Base-by-base conservation (phyloP, 2,113 vertebrate species). In the Sturnira hondurensis region DNA sequence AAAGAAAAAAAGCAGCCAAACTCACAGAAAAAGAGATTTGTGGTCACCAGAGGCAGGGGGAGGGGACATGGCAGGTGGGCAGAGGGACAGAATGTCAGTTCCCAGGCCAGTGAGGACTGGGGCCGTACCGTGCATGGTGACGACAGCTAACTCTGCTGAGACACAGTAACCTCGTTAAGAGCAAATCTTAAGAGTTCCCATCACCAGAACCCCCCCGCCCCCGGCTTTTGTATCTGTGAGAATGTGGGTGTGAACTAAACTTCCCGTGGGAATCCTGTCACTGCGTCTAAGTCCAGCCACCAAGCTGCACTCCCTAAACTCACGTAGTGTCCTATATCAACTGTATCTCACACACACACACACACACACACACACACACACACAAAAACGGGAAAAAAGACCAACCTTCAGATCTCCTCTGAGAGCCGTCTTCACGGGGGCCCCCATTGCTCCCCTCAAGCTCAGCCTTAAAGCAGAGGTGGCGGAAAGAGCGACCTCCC, bases 301-400 rank as follows among this genome's bases (percentile, higher is more conserved):
- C 14, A 45, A 17, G 36, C 89, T 56, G 22, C 36, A 14, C 19
- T 36, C 58, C 58, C 70, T 17, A 41, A 11, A 15, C 26, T 63
- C 26, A 15, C 15, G 54, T 14, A 43, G 28, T 54, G 47, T 28
- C 0, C 10, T 47, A 7, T 3, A 13, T 43, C 61, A 17, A 8
- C 63, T 19, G 0, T 1, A 61, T 28, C 26, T 12, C 24, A 2
- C 6, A 45, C 45, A 31, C 5, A n/a, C 14, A 3, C n/a, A n/a
- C n/a, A n/a, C n/a, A n/a, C n/a, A n/a, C n/a, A n/a, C n/a, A n/a
- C n/a, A n/a, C n/a, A n/a, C n/a, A n/a, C n/a, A n/a, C n/a, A 6
- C 15, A 15, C n/a, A n/a, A n/a, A n/a, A n/a, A n/a, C n/a, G n/a
- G 33, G 41, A 67, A 41, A 10, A 12, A 38, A 61, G 54, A 43